Conservation (phyloP, 2,888 invertebrate genomes). For the Sphaerophoria rueppellii region DNA sequence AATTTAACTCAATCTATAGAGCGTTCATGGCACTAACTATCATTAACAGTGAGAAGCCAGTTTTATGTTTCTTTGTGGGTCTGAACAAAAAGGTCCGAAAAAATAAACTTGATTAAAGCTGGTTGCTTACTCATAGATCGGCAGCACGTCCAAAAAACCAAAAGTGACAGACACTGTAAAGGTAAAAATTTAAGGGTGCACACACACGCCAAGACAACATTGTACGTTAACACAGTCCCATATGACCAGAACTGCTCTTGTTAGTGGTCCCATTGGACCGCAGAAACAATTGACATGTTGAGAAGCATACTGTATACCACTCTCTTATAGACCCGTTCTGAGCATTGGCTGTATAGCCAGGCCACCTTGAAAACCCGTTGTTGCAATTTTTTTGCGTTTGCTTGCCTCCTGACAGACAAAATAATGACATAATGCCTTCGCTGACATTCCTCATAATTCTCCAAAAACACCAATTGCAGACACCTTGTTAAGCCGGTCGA, state of each 20-base stretch:
- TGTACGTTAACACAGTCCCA: conserved; percentile 34
- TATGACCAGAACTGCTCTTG: conserved; percentile 61
- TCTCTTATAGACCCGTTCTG: conserved; percentile 55
- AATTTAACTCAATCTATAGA: conserved; percentile 48
- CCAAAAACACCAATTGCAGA: conserved; percentile 44
- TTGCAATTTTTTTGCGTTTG: conserved; percentile 50
- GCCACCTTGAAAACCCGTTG: conserved; percentile 68
- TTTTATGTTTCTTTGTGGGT: conserved; percentile 46
- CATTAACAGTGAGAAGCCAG: conserved; percentile 5
- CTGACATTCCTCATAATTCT: conserved; percentile 64
- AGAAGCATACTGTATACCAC: conserved; percentile 7
- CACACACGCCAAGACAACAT: conserved; percentile 19
- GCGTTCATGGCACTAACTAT: too few species aligned
- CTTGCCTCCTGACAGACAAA: conserved; percentile 32
- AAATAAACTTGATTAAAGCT: conserved; percentile 51
- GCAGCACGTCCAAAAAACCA: conserved; percentile 13
- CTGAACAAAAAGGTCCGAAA: not conserved
- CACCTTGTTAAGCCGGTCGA: conserved; percentile 55
- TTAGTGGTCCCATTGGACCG: conserved; percentile 47
- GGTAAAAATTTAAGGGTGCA: conserved; percentile 61
- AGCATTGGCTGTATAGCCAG: conserved; percentile 7
- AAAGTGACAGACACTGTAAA: conserved; percentile 36
- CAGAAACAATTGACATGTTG: conserved; percentile 22
- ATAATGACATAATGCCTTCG: conserved; percentile 59
- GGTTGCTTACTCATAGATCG: conserved; percentile 66